These are phyloP conservation scores for Atopsyche davidsoni DNA, from an alignment of 1,140 invertebrate genomes.

Conservation along the genomic window DNA sequence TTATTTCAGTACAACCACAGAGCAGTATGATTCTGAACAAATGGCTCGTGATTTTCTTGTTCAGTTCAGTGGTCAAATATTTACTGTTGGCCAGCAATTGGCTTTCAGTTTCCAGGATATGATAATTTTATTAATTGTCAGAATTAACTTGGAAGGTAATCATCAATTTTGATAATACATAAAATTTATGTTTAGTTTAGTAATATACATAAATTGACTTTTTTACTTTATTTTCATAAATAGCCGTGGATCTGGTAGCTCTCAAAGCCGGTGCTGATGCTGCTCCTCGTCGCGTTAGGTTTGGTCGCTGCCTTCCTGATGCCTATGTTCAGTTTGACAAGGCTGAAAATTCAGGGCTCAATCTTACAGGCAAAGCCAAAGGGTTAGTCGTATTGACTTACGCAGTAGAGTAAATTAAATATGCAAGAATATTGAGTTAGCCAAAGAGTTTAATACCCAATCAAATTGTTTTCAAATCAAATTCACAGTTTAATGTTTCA, in stretches of 20 bases:
- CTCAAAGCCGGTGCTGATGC: constrained; percentile 69
- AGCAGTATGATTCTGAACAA: constrained; percentile 90
- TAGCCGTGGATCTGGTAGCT: constrained; percentile 73
- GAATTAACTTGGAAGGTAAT: constrained; percentile 88
- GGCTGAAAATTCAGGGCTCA: constrained; percentile 78
- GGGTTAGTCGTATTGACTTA: constrained; percentile 51
- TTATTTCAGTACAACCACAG: constrained; percentile 66
- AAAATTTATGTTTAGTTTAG: no score
- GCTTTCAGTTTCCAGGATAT: constrained; percentile 87
- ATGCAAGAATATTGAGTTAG: no score
- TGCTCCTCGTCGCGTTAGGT: constrained; percentile 65
- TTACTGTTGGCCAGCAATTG: constrained; percentile 85
- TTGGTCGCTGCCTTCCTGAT: constrained; percentile 78
- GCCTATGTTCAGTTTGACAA: constrained; percentile 90
- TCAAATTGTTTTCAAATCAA: no score
- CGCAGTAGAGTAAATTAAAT: no score
- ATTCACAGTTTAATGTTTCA: neutral
- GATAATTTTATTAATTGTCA: constrained; percentile 74
- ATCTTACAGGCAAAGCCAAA: constrained; percentile 78
- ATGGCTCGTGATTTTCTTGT: constrained; percentile 92
- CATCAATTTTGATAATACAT: no score
- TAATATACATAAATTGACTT: no score
- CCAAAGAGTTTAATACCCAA: no score
- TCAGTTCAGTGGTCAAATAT: constrained; percentile 84
- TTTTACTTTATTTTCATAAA: constrained; percentile 24